These are phyloP conservation scores for Drosophila fuyamai DNA, from an alignment of 1,140 invertebrate genomes.

Conservation along the genomic window DNA sequence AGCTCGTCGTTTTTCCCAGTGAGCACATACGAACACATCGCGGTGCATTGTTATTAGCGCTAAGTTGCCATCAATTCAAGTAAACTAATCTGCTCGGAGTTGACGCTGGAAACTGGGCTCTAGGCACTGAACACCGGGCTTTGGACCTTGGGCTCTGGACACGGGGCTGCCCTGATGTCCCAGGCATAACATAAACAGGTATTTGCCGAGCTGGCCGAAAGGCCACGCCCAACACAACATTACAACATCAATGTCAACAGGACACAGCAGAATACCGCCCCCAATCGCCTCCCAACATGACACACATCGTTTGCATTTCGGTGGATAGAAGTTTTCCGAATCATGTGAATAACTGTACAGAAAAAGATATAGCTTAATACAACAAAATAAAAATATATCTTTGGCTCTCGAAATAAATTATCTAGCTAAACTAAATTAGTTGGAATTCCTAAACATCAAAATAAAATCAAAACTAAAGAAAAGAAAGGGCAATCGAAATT, in stretches of 20 bases:
- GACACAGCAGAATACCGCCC: constrained; percentile 44
- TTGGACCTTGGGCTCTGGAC: constrained; percentile 5
- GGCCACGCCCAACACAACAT: constrained; percentile 53
- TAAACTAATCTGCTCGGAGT: constrained; percentile 75
- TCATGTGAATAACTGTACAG: constrained; percentile 51
- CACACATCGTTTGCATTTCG: constrained; percentile 28
- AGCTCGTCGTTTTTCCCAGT: not conserved
- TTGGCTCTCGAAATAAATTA: too few species aligned
- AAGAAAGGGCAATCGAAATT: too few species aligned
- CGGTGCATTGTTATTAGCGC: constrained; percentile 67
- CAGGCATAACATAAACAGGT: constrained; percentile 76
- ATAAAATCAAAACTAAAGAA: too few species aligned
- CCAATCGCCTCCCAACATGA: constrained; percentile 47
- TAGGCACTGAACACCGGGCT: not conserved
- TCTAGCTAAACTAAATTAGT: too few species aligned
- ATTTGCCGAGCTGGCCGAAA: constrained; percentile 67
- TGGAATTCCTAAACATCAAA: too few species aligned
- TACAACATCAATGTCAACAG: constrained; percentile 74
- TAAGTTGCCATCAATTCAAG: constrained; percentile 82
- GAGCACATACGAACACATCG: constrained; percentile 24
- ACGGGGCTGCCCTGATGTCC: constrained; percentile 34
- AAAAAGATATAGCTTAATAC: not conserved
- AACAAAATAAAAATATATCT: too few species aligned
- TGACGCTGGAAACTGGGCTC: constrained; percentile 8
- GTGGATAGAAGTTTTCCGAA: constrained; percentile 21